phyloP scores from a whole-genome alignment of 2,888 invertebrate species.

The Eustalomyia histrio region DNA sequence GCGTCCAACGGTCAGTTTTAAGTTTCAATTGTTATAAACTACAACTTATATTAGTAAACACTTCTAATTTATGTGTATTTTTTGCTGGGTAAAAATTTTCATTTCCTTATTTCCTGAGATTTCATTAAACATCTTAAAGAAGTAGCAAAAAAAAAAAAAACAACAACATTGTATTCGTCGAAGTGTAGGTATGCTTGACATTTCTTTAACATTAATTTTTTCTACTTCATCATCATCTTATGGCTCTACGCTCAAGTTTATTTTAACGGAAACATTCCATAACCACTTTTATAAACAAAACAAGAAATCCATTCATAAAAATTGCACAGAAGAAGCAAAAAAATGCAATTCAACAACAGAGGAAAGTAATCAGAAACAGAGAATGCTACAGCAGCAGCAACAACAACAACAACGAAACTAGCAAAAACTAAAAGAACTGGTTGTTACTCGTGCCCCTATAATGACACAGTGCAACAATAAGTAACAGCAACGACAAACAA shows the following conservation, averaged over 20 bases:
- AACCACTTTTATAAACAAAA: constrained; percentile 64
- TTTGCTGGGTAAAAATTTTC: constrained; percentile 28
- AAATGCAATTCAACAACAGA: constrained; percentile 63
- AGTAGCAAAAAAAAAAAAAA: constrained; percentile 18
- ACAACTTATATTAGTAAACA: too few relatives aligned
- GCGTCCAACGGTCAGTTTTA: too few relatives aligned
- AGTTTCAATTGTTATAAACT: too few relatives aligned
- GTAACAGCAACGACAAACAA: constrained; percentile 35
- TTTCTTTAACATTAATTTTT: constrained; percentile 52
- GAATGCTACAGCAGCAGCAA: constrained; percentile 38
- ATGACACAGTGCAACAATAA: constrained; percentile 44
- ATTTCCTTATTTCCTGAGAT: constrained; percentile 63
- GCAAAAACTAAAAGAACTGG: constrained; percentile 38
- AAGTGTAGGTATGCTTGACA: constrained; percentile 57
- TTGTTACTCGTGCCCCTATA: constrained; percentile 59
- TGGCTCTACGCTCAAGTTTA: constrained; percentile 57
- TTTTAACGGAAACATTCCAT: constrained; percentile 66
- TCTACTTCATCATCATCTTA: not conserved
- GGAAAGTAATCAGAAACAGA: constrained; percentile 60
- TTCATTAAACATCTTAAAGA: constrained; percentile 21
- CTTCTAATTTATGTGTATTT: too few relatives aligned
- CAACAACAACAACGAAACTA: constrained; percentile 41
- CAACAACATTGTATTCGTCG: constrained; percentile 27
- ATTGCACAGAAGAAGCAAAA: constrained; percentile 47
- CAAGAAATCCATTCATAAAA: constrained; percentile 66